A percentile compares a stretch with the other conserved stretches of the same genome.
Evolutionary conservation across 2,888 invertebrate species (phyloP).

Genomic region (Torymus texanus): DNA sequence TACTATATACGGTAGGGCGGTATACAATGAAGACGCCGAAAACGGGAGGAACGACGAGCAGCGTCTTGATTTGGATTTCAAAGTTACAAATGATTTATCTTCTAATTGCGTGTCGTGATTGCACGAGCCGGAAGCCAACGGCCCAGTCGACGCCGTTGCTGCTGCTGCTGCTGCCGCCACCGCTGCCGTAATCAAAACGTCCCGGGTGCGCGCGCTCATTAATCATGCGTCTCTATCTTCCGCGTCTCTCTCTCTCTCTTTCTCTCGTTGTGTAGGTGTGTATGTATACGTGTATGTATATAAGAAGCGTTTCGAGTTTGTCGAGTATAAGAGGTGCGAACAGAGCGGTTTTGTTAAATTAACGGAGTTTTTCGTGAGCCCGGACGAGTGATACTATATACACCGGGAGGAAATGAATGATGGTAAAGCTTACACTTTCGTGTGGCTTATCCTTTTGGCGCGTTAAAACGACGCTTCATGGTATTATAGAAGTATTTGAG

Average conservation of each 20-base stretch:
- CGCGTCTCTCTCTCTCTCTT: too few relatives aligned
- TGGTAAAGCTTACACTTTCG: too few relatives aligned
- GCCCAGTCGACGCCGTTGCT: conserved; percentile 1
- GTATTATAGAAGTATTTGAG: too few relatives aligned
- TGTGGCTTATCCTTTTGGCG: too few relatives aligned
- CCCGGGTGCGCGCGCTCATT: conserved; percentile 63
- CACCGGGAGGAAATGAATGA: too few relatives aligned
- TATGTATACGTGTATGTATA: background rate
- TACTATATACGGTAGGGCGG: background rate
- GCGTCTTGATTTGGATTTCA: conserved; percentile 61
- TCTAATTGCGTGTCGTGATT: conserved; percentile 72
- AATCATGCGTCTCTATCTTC: conserved; percentile 65
- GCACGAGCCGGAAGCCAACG: conserved; percentile 53
- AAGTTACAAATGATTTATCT: conserved; percentile 73
- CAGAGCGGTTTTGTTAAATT: conserved; percentile 23
- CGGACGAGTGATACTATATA: too few relatives aligned
- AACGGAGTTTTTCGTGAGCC: conserved; percentile 29
- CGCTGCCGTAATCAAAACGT: conserved; percentile 70
- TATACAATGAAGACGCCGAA: conserved; percentile 49
- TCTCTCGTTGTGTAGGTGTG: too few relatives aligned
- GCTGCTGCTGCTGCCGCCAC: too few relatives aligned
- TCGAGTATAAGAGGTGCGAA: background rate
- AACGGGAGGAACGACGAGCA: background rate
- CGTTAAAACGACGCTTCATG: too few relatives aligned
- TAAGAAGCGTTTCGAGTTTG: conserved; percentile 2